phyloP scores from a whole-genome alignment of 2,888 invertebrate genomes.

The Caenorhabditis sp. region DNA sequence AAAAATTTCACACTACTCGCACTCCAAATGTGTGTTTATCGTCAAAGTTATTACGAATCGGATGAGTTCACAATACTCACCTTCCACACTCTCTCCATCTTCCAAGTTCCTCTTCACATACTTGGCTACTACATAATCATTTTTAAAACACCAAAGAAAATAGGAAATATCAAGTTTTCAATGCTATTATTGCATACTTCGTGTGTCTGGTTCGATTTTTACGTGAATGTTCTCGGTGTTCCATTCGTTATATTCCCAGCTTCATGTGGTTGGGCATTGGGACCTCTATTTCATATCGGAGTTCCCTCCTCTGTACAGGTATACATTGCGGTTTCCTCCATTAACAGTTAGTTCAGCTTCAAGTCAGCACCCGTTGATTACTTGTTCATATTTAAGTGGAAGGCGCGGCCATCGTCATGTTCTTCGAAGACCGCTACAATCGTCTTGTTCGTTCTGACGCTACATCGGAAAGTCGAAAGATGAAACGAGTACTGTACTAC shows the following conservation, averaged over 20 bases:
- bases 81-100: not conserved
- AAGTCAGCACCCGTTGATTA: too few relatives aligned
- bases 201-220: not conserved
- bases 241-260: not conserved
- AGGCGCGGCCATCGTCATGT: not conserved
- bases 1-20: too few relatives aligned
- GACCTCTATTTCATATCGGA: too few relatives aligned
- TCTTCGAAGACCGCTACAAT: conserved; percentile 10
- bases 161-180: not conserved
- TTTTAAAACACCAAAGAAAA: not conserved
- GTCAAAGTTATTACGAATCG: not conserved
- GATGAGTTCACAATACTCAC: not conserved
- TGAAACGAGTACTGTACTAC: too few relatives aligned
- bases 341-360: not conserved
- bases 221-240: not conserved
- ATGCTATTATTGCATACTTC: conserved; percentile 2
- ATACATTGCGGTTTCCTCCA: not conserved
- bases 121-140: not conserved
- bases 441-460: not conserved
- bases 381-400: too few relatives aligned
- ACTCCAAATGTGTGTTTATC: not conserved
- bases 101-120: not conserved
- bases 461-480: too few relatives aligned
- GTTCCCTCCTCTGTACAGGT: not conserved
- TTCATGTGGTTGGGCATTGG: too few relatives aligned